phyloP scores from a whole-genome alignment of 1,140 invertebrate genomes.

The Calephelis nemesis region DNA sequence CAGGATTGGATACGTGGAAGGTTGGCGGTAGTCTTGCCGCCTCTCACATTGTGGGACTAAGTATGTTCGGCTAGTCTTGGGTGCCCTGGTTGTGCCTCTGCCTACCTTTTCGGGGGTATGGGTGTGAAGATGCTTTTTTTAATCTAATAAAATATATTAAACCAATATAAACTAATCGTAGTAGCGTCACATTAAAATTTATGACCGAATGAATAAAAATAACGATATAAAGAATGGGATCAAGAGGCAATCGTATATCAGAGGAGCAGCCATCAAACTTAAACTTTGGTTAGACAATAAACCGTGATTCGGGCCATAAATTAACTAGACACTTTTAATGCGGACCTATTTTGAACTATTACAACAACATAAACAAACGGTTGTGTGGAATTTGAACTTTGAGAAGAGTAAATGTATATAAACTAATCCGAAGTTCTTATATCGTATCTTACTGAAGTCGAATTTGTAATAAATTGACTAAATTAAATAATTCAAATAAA shows the following conservation, averaged over 20 bases:
- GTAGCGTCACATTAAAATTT: constrained; percentile 30
- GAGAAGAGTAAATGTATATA: neutral
- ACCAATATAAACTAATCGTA: constrained; percentile 12
- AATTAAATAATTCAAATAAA: too few species aligned
- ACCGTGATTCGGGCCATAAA: constrained; percentile 48
- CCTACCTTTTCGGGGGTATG: too few species aligned
- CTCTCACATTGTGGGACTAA: too few species aligned
- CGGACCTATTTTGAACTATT: constrained; percentile 65
- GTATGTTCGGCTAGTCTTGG: too few species aligned
- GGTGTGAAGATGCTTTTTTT: neutral
- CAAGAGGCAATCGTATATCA: constrained; percentile 55
- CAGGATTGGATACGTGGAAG: too few species aligned
- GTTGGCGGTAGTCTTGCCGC: too few species aligned
- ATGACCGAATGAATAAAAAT: constrained; percentile 45
- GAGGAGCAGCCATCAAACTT: constrained; percentile 50
- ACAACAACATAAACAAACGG: constrained; percentile 49
- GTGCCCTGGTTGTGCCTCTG: too few species aligned
- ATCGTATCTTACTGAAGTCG: too few species aligned
- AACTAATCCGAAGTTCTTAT: too few species aligned
- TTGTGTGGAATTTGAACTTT: constrained; percentile 34
- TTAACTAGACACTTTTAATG: constrained; percentile 62
- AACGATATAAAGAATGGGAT: constrained; percentile 59
- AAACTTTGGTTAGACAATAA: constrained; percentile 55
- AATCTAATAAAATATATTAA: neutral
- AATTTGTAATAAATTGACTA: too few species aligned